Percentiles rank a stretch among this genome's conserved stretches.
These are phyloP conservation scores for Pseudorasbora parva DNA, from an alignment of 2,113 vertebrate species.

Conservation along the genomic window DNA sequence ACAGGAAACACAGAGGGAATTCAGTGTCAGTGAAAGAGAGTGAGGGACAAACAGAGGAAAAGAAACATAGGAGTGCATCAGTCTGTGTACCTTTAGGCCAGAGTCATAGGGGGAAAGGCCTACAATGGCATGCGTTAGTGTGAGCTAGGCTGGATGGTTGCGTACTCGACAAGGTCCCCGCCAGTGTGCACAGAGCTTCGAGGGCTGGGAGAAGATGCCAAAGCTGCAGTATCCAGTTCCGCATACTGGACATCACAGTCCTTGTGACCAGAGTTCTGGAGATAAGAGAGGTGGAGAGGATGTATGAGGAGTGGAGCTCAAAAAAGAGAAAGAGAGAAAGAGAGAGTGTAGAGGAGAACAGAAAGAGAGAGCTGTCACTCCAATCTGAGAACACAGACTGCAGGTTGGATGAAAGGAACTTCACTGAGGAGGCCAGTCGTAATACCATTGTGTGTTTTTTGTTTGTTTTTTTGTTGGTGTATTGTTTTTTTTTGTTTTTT, in stretches of 20 bases:
- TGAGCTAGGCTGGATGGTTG: constrained; percentile 92
- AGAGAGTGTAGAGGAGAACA: background rate
- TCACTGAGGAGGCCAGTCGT: constrained; percentile 3
- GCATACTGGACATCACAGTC: constrained; percentile 90
- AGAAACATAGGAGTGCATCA: constrained; percentile 52
- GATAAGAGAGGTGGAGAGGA: constrained; percentile 82
- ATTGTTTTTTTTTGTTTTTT: no score
- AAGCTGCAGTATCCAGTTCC: constrained; percentile 91
- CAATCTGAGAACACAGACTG: background rate
- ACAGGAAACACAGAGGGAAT: constrained; percentile 49
- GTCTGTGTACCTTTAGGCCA: constrained; percentile 87
- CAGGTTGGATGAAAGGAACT: constrained; percentile 3
- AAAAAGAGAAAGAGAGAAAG: constrained; percentile 34
- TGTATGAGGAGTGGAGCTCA: constrained; percentile 62
- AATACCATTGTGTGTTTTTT: background rate
- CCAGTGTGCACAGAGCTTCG: constrained; percentile 81
- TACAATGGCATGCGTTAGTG: constrained; percentile 85
- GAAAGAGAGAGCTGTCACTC: background rate
- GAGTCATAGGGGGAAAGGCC: constrained; percentile 83
- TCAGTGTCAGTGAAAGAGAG: constrained; percentile 59
- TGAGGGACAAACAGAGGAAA: constrained; percentile 30
- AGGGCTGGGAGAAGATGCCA: constrained; percentile 83
- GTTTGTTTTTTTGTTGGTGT: no score
- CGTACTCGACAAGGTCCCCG: constrained; percentile 92
- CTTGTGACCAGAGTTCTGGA: constrained; percentile 86